Evolutionary conservation across 2,113 vertebrate genomes (phyloP).

Genomic region (Cavia porcellus): DNA sequence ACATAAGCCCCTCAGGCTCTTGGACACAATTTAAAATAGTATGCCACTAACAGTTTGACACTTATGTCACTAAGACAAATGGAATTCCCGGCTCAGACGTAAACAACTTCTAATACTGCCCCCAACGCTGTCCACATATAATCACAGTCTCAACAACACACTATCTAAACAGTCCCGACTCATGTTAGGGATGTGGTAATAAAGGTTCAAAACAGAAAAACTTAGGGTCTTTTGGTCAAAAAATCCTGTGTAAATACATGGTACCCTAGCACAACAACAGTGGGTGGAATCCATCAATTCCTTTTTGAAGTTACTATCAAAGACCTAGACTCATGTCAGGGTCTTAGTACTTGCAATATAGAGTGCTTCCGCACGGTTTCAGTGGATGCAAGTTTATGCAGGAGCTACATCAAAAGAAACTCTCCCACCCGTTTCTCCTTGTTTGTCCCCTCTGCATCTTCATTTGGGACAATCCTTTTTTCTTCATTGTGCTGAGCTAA

Average conservation of each 20-base stretch:
- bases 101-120: conserved; percentile 80
- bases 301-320: conserved; percentile 21
- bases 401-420: conserved; percentile 46
- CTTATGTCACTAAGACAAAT: conserved; percentile 80
- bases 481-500: conserved; percentile 69
- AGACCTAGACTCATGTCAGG: conserved; percentile 40
- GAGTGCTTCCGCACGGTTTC: conserved; percentile 52
- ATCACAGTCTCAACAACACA: conserved; percentile 47
- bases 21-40: conserved; percentile 79
- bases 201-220: conserved; percentile 49
- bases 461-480: conserved; percentile 47
- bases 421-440: conserved; percentile 56
- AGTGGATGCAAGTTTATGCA: conserved; percentile 60
- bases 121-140: conserved; percentile 61
- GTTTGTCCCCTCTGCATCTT: conserved; percentile 59
- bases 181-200: conserved; percentile 11
- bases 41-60: conserved; percentile 81
- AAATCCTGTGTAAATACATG: conserved; percentile 50
- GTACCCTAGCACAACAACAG: not conserved
- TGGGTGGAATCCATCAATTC: not conserved
- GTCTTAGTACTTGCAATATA: conserved; percentile 12
- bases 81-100: conserved; percentile 78
- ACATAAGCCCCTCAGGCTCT: conserved; percentile 64
- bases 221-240: conserved; percentile 8
- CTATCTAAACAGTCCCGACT: conserved; percentile 52